These are phyloP conservation scores for Galagoides demidoff DNA, from an alignment of 2,797 vertebrate species.

Conservation along the genomic window DNA sequence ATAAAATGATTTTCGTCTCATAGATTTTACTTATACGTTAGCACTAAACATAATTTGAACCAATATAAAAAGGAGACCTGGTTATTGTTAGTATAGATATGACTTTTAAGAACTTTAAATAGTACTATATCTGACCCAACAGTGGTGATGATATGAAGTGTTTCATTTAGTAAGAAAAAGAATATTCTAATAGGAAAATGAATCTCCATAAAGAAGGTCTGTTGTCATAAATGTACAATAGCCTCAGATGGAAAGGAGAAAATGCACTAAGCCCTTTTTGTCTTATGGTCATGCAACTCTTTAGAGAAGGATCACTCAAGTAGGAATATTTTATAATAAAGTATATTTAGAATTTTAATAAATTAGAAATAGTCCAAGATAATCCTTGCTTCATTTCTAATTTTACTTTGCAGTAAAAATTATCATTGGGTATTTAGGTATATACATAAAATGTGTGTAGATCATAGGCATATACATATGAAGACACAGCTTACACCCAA, in stretches of 20 bases:
- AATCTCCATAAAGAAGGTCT: background rate
- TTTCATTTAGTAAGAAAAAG: slow-evolving; percentile 49
- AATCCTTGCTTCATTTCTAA: background rate
- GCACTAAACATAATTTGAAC: background rate
- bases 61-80: slow-evolving; percentile 30
- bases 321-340: background rate
- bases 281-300: background rate
- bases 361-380: background rate
- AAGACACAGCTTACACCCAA: background rate
- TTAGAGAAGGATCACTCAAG: background rate
- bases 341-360: background rate
- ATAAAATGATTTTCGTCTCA: slow-evolving; percentile 45
- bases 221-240: background rate
- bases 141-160: background rate
- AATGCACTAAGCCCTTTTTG: background rate
- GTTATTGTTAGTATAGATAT: slow-evolving; percentile 15
- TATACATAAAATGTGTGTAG: background rate
- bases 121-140: background rate
- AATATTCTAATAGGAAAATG: background rate
- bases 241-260: background rate
- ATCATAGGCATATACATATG: background rate
- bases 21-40: background rate
- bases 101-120: background rate
- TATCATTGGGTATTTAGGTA: background rate
- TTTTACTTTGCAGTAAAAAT: slow-evolving; percentile 30